Evolutionary conservation across 2,888 invertebrate species (phyloP), one percentile per base, ranked within the genome.

Genomic region (Nemotelus pantherinus): DNA sequence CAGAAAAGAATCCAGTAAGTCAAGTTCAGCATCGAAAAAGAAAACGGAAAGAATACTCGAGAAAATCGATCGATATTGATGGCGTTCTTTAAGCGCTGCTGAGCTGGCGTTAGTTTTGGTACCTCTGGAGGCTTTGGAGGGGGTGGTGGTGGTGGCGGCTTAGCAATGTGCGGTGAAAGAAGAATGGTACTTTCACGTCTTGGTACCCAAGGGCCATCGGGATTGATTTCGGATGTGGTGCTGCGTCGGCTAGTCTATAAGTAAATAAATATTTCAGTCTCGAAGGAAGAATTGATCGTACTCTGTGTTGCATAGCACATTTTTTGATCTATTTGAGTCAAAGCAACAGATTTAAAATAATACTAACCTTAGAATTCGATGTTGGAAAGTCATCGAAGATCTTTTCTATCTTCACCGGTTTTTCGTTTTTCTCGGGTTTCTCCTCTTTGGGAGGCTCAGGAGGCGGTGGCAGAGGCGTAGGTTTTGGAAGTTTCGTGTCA

Each of bases 1-100:
- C 92, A 92, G 85, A 93, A 93, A 84, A 91, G 89, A 82, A 92
- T 90, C 93, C 93, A 93, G 84, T 93, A 93, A 80, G 91, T 91
- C 80, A 89, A 88, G 84, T 93, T 93, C 67, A 93, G 88, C 77
- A 91, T 86, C 77, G 92, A 88, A 83, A 93, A 93, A 65, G 93
- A 88, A 71, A 92, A 89, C 2, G 93, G 93, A 83, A 93, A 93
- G 82, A 92, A 90, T 74, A 93, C 89, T 63, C 93, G 88, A 3
- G 93, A 93, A 81, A 92, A 90, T 77, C 92, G 89, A 85, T 93
- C 93, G 79, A 93, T 92, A 84, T 92, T 91, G 79, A 93, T 90
- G 57, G 93, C 93, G 55, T 91, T 88, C 82, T 90, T 90, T 77
- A 92, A 88, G 43, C 90, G 89, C 82, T 88, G 89, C 83, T 92